Conservation (phyloP, 1,140 invertebrate genomes). For the Drosophila nasuta region DNA sequence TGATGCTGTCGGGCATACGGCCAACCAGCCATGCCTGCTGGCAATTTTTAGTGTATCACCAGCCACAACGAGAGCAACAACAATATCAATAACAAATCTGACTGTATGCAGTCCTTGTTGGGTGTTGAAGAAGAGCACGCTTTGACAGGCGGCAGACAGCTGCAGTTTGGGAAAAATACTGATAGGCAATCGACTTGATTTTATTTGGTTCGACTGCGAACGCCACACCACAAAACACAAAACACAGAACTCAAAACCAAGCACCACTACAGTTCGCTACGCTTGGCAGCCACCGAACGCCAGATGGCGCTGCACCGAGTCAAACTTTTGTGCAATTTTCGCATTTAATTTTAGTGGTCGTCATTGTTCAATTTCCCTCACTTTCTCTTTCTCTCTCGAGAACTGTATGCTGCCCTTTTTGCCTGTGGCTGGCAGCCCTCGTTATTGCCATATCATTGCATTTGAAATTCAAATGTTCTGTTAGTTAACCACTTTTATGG, state of each 20-base stretch:
- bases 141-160: conserved; percentile 70
- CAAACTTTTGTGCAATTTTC: conserved; percentile 62
- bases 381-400: neutral
- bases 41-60: conserved; percentile 31
- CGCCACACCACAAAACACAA: neutral
- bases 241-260: conserved; percentile 2
- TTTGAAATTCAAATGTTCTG: conserved; percentile 59
- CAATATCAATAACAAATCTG: conserved; percentile 25
- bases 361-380: conserved; percentile 56
- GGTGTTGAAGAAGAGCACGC: neutral
- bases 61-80: conserved; percentile 8
- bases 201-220: conserved; percentile 51
- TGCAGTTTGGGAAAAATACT: conserved; percentile 70
- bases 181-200: conserved; percentile 75
- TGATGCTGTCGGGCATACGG: conserved; percentile 28
- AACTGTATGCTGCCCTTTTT: neutral
- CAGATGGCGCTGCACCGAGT: conserved; percentile 48
- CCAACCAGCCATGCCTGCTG: conserved; percentile 50
- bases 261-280: neutral
- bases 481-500: conserved; percentile 57
- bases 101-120: neutral
- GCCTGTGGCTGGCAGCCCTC: conserved; percentile 9
- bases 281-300: neutral
- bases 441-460: conserved; percentile 67
- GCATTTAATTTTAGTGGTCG: conserved; percentile 62